Conservation (phyloP, 2,113 vertebrate species). For the Australoheros scitulus region DNA sequence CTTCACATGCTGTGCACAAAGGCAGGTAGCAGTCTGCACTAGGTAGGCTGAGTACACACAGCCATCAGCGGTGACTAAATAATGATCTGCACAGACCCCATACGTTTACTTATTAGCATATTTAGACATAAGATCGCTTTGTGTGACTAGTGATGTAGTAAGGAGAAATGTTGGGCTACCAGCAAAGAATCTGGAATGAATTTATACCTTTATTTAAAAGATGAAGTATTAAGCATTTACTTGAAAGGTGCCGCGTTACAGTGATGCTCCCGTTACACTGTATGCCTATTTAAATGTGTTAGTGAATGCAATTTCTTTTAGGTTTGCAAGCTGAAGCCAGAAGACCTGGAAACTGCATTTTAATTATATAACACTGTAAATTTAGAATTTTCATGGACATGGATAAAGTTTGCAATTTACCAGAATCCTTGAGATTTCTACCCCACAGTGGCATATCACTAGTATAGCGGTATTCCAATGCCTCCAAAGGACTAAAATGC, state of each 20-base stretch:
- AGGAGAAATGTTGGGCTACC: not conserved
- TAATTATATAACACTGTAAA: slow-evolving; percentile 4
- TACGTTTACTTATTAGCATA: slow-evolving; percentile 12
- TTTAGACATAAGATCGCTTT: slow-evolving; percentile 18
- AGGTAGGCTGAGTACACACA: slow-evolving; percentile 36
- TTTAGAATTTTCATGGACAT: not conserved
- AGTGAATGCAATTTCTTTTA: slow-evolving; percentile 15
- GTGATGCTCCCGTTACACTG: not conserved
- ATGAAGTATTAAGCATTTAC: slow-evolving; percentile 26
- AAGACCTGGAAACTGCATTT: slow-evolving; percentile 17
- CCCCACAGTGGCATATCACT: slow-evolving; percentile 5
- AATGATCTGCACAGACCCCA: slow-evolving; percentile 29
- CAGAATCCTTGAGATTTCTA: slow-evolving; percentile 4
- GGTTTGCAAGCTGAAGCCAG: slow-evolving; percentile 1
- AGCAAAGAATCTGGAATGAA: not conserved
- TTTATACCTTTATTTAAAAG: slow-evolving; percentile 1
- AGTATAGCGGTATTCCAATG: not conserved
- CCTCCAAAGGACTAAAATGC: slow-evolving; percentile 19
- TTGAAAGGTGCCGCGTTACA: slow-evolving; percentile 12
- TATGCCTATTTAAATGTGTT: slow-evolving; percentile 23
- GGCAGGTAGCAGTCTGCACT: slow-evolving; percentile 20
- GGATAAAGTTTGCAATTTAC: slow-evolving; percentile 16
- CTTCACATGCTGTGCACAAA: not conserved
- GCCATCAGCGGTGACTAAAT: slow-evolving; percentile 31
- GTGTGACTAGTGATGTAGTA: not conserved